A percentile compares a stretch with the other conserved stretches of the same genome.
These are phyloP conservation scores for Podarcis lilfordi DNA, from an alignment of 2,797 vertebrate genomes.

Conservation along the genomic window DNA sequence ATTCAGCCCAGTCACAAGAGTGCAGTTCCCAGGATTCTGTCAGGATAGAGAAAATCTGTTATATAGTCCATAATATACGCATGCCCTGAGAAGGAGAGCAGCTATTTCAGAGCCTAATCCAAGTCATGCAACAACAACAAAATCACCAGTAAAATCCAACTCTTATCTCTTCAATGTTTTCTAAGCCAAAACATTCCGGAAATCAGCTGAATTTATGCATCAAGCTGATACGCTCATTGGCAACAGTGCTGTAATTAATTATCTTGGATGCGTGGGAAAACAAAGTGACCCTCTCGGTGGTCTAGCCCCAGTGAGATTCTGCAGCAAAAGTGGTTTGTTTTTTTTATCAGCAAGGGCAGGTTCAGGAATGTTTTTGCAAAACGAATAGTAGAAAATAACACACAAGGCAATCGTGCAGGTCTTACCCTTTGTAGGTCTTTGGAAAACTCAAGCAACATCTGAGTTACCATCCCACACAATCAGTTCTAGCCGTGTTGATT, in stretches of 20 bases:
- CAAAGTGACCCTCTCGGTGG: constrained; percentile 10
- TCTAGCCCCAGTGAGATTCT: constrained; percentile 16
- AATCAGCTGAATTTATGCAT: constrained; percentile 42
- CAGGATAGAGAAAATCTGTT: not conserved
- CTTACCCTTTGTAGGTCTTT: not conserved
- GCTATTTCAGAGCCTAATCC: constrained; percentile 42
- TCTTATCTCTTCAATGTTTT: constrained; percentile 37
- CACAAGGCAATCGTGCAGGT: not conserved
- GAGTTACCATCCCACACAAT: not conserved
- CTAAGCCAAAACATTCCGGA: constrained; percentile 5
- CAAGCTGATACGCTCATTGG: constrained; percentile 36
- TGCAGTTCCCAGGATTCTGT: not conserved
- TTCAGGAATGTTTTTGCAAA: constrained; percentile 21
- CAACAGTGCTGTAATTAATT: constrained; percentile 25
- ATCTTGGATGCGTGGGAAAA: not conserved
- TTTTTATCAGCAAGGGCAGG: constrained; percentile 26
- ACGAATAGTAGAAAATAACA: not conserved
- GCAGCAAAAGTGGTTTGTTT: not conserved
- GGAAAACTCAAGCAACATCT: constrained; percentile 5
- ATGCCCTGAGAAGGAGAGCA: constrained; percentile 22
- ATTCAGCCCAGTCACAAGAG: not conserved
- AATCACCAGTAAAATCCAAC: constrained; percentile 34
- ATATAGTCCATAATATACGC: not conserved
- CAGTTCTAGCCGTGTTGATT: no score
- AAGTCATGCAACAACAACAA: constrained; percentile 20